Conservation (phyloP, 2,113 vertebrate genomes). For the Delphinapterus leucas region DNA sequence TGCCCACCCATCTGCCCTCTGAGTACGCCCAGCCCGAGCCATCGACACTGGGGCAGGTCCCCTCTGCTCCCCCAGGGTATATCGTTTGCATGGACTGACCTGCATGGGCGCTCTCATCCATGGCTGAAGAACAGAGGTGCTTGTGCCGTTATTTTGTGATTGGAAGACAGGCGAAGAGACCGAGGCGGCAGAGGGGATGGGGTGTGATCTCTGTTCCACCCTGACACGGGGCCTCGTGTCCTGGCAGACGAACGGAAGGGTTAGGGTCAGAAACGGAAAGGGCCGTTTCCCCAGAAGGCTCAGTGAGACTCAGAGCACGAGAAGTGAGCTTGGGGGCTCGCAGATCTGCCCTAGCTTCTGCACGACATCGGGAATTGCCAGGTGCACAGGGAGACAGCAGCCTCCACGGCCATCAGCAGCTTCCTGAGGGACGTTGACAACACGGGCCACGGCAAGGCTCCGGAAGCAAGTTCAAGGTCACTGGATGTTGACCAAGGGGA, state of each 20-base stretch:
- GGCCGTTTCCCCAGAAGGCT: not conserved
- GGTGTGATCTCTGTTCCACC: too few relatives aligned
- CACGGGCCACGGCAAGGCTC: accelerated
- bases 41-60: not conserved
- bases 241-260: not conserved
- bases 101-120: not conserved
- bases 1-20: not conserved
- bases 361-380: not conserved
- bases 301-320: not conserved
- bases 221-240: not conserved
- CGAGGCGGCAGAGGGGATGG: not conserved
- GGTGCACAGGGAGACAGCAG: not conserved
- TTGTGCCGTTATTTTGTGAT: not conserved
- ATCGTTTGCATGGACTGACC: not conserved
- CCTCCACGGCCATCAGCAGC: too few relatives aligned
- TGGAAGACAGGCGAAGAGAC: not conserved
- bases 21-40: accelerated
- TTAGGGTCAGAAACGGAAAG: not conserved
- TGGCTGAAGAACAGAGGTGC: not conserved
- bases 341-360: not conserved
- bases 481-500: not conserved
- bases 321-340: accelerated
- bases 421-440: not conserved
- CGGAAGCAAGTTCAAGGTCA: not conserved
- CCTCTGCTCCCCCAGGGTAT: not conserved